Conservation (phyloP, 1,140 invertebrate genomes). For the Eupristina koningsbergeri region DNA sequence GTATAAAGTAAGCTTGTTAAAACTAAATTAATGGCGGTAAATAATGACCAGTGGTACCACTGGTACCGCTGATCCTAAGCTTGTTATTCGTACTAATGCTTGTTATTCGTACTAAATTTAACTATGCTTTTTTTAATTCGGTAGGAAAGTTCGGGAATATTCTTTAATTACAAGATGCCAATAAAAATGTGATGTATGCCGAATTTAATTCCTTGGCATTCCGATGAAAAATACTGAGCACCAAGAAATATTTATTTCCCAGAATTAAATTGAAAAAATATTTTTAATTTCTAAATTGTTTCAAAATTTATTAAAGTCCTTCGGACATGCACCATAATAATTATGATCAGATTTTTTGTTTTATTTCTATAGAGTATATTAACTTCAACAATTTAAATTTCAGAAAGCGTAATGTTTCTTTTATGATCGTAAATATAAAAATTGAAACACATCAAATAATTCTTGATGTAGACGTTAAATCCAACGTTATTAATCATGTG, state of each 20-base stretch:
- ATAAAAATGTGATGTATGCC: not conserved
- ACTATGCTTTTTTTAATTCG: not conserved
- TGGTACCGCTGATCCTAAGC: not conserved
- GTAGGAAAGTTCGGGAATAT: not conserved
- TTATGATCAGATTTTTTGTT: no score
- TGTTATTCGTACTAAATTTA: no score
- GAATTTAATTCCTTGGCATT: not conserved
- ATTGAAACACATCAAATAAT: no score
- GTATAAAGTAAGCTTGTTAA: constrained; percentile 17
- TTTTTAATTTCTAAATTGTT: no score
- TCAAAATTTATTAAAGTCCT: no score
- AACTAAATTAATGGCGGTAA: constrained; percentile 16
- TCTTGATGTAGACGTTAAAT: no score
- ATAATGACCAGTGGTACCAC: constrained; percentile 4
- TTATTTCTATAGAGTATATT: no score
- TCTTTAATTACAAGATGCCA: not conserved
- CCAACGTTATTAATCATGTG: no score
- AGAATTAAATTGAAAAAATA: not conserved
- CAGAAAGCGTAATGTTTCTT: no score
- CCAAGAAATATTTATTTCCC: not conserved
- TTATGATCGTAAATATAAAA: no score
- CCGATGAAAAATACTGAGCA: not conserved
- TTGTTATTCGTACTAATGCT: not conserved
- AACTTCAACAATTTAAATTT: no score
- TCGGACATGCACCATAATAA: no score